Conservation (phyloP, 2,113 vertebrate species). For the Potamarius usumacintae region DNA sequence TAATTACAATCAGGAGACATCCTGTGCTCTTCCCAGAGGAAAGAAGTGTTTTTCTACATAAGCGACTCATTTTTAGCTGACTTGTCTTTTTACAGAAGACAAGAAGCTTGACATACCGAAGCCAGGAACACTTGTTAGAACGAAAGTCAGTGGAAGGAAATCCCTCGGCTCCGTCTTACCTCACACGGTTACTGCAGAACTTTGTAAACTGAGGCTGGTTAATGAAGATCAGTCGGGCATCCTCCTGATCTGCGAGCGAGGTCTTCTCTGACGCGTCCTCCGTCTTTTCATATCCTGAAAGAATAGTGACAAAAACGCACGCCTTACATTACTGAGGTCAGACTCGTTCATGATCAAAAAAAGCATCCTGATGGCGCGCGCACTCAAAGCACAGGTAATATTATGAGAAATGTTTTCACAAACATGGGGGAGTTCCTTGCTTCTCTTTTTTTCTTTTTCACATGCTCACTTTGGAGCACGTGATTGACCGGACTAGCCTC, state of each 20-base stretch:
- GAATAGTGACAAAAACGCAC: background rate
- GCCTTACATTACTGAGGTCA: background rate
- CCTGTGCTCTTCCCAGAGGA: background rate
- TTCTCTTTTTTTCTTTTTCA: too few relatives aligned
- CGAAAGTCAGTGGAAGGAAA: background rate
- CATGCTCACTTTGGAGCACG: background rate
- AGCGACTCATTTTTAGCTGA: background rate
- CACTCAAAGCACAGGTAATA: background rate
- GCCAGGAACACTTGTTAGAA: background rate
- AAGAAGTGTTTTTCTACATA: background rate
- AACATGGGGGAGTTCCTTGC: background rate
- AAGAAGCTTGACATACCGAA: background rate
- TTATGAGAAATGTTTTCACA: background rate
- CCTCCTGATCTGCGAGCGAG: slow-evolving; percentile 92
- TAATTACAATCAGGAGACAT: too few relatives aligned
- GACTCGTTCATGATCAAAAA: background rate
- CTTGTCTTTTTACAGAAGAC: background rate
- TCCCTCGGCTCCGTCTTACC: slow-evolving; percentile 70
- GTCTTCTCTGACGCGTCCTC: slow-evolving; percentile 93
- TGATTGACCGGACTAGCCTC: background rate
- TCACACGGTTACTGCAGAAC: slow-evolving; percentile 96
- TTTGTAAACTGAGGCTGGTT: slow-evolving; percentile 92
- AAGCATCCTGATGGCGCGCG: too few relatives aligned
- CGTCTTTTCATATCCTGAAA: slow-evolving; percentile 93
- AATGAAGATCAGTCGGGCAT: slow-evolving; percentile 89